Percentiles rank a stretch among this genome's conserved stretches.
phyloP scores from a whole-genome alignment of 1,140 invertebrate species.

The Zaprionus lachaisei region DNA sequence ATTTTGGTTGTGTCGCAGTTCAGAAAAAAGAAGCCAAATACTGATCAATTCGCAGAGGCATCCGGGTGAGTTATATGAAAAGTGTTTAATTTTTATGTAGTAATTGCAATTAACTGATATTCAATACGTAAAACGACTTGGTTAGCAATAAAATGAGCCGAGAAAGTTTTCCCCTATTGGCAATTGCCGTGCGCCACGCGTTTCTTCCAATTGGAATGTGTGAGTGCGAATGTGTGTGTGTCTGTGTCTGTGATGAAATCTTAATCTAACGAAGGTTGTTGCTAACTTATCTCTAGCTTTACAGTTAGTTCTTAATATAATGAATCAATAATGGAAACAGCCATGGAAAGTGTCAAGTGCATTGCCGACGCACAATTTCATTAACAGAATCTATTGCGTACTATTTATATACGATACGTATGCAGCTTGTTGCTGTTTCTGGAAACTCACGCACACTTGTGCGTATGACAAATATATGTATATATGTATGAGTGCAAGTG shows the following conservation, averaged over 20 bases:
- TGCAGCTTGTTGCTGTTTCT: conserved; percentile 58
- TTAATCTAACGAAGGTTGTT: conserved; percentile 29
- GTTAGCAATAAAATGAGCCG: conserved; percentile 26
- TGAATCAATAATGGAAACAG: not conserved
- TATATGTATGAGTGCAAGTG: conserved; percentile 2
- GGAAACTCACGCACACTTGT: conserved; percentile 37
- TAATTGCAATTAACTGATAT: conserved; percentile 26
- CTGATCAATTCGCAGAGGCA: conserved; percentile 77
- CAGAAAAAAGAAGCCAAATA: conserved; percentile 65
- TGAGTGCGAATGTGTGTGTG: conserved; percentile 19
- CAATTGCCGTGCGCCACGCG: conserved; percentile 61
- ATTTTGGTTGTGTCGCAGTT: conserved; percentile 59
- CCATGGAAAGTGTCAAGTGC: not conserved
- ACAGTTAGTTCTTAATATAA: not conserved
- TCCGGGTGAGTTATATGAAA: conserved; percentile 69
- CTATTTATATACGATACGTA: not conserved
- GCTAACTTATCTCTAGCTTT: not conserved
- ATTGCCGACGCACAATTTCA: conserved; percentile 5
- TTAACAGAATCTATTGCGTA: not conserved
- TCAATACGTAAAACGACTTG: conserved; percentile 57
- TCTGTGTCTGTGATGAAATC: conserved; percentile 60
- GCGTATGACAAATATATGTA: not conserved
- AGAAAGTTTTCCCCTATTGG: conserved; percentile 12
- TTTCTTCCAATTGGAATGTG: conserved; percentile 56
- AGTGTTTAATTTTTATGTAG: not conserved